Percentiles rank a stretch among this genome's conserved stretches.
Conservation (phyloP, 2,888 invertebrate genomes). For the Hirudinaria manillensis region DNA sequence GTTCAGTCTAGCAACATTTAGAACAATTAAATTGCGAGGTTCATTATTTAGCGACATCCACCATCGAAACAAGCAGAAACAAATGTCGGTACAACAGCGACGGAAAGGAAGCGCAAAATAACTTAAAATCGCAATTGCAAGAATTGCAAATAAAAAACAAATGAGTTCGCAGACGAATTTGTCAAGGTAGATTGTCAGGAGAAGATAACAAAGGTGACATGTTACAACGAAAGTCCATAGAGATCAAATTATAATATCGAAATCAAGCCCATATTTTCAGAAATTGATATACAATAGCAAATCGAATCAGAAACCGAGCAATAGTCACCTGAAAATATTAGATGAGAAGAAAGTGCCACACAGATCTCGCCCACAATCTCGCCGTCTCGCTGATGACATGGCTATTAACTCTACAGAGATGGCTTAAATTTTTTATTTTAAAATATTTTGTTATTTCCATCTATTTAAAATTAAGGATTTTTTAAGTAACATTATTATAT, state of each 20-base stretch:
- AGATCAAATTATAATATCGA: background rate
- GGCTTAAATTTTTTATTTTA: background rate
- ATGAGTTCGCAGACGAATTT: too few species aligned
- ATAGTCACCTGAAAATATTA: background rate
- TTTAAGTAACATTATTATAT: background rate
- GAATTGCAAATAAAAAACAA: too few species aligned
- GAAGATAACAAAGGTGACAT: constrained; percentile 10
- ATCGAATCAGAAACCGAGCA: background rate
- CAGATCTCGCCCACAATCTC: constrained; percentile 19
- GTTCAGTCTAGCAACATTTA: too few species aligned
- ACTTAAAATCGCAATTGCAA: too few species aligned
- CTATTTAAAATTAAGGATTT: background rate
- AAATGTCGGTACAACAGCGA: too few species aligned
- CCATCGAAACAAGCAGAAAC: too few species aligned
- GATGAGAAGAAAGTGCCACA: constrained; percentile 5
- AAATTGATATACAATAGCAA: background rate
- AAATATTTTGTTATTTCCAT: background rate
- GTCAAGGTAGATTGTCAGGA: too few species aligned
- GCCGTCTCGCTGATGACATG: constrained; percentile 31
- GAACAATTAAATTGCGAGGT: too few species aligned
- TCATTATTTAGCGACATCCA: too few species aligned
- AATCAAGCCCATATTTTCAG: background rate
- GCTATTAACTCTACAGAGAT: constrained; percentile 27
- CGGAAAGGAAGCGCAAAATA: too few species aligned
- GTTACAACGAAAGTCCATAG: constrained; percentile 1